phyloP scores from a whole-genome alignment of 2,113 vertebrate species.

The Ciconia boyciana region DNA sequence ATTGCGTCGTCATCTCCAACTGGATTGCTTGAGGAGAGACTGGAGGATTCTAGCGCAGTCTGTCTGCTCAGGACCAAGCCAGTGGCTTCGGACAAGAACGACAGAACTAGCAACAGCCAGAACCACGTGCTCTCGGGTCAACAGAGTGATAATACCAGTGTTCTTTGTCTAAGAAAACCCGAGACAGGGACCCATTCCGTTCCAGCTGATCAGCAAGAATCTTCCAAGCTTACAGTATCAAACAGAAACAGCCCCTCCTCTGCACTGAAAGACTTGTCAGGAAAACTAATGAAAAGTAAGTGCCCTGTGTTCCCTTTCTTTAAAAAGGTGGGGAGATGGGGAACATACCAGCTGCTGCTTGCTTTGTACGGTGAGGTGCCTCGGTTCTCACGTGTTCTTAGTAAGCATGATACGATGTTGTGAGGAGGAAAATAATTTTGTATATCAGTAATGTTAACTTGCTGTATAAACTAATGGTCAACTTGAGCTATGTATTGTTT shows the following conservation, averaged over 20 bases:
- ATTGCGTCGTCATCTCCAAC: conserved; percentile 10
- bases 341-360: neutral
- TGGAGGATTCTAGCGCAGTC: conserved; percentile 56
- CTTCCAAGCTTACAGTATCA: conserved; percentile 80
- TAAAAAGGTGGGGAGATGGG: neutral
- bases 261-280: conserved; percentile 85
- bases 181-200: conserved; percentile 55
- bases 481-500: neutral
- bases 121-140: conserved; percentile 60
- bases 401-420: neutral
- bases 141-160: conserved; percentile 26
- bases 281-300: conserved; percentile 97
- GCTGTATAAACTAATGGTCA: neutral
- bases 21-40: conserved; percentile 55
- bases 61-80: conserved; percentile 3
- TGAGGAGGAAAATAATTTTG: neutral
- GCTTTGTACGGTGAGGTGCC: neutral
- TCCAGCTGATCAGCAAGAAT: conserved; percentile 62
- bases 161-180: conserved; percentile 40
- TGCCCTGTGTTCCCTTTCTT: neutral
- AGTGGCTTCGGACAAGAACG: neutral
- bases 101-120: conserved; percentile 48
- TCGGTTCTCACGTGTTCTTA: rapidly evolving
- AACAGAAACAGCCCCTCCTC: conserved; percentile 78
- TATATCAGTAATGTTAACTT: neutral